Evolutionary conservation across 2,888 invertebrate species (phyloP), one percentile per base, ranked within the genome.

Genomic region (Sesia apiformis): DNA sequence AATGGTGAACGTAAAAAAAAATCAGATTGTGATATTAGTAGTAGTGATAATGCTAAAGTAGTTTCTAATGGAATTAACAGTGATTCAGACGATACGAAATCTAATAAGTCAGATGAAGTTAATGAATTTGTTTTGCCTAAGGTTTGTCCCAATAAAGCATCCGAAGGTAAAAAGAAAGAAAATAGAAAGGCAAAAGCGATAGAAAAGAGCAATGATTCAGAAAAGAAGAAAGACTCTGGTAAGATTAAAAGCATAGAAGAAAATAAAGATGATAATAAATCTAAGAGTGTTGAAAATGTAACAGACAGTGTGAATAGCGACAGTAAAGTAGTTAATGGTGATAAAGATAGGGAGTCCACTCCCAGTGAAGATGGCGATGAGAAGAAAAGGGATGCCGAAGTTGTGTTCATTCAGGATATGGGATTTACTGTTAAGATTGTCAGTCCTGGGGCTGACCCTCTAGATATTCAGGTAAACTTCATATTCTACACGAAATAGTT

Each of bases 341-440:
- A 84, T 46, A 84, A 83, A 61, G 84, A 86, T 46, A 77, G 86
- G 53, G 90, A 89, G 62, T 84, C 84, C 1, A 78, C 86, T 51
- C 87, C 84, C 0, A 88, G 87, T 66, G 90, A 89, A 61, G 90
- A 90, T 60, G 87, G 78, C 4, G 92, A 92, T 59, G 91, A 92
- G 43, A 89, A 90, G 61, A 93, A 92, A 65, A 90, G 90, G 59
- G 94, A 94, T 63, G 93, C 94, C 57, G 95, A 95, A 83, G 94
- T 97, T 54, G 95, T 97, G 59, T 95, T 96, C 66, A 94, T 97
- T 68, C 97, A 97, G 76, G 97, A 98, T 73, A 91, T 95, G 90
- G 97, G 97, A 52, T 97, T 97, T 75, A 96, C 95, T 54, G 96
- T 98, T n/a, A 96, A 97, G 85, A 97, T 98, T 69, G 93, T 95